Evolutionary conservation across 64 coral and sea anemone genomes (phyloP).

Genomic region (Actinia equina): DNA sequence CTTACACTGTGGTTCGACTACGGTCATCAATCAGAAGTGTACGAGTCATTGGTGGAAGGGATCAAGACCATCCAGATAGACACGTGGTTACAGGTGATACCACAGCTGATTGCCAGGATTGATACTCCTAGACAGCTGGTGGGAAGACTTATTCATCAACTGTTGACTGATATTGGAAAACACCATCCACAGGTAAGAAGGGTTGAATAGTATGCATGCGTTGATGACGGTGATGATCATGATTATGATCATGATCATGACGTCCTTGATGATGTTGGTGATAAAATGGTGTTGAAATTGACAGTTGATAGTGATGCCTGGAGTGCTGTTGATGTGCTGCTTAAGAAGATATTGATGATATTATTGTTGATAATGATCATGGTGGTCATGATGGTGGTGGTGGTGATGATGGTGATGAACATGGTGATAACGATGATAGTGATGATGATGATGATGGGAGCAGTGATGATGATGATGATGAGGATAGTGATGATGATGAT

Average conservation of each 20-base stretch:
- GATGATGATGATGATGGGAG: background rate
- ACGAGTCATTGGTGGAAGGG: slow-evolving; percentile 92
- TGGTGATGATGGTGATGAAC: too few species aligned
- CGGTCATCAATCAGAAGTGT: slow-evolving; percentile 86
- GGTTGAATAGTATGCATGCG: background rate
- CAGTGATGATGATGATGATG: background rate
- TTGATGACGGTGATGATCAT: background rate
- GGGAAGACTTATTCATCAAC: slow-evolving; percentile 87
- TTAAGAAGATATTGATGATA: too few species aligned
- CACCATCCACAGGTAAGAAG: slow-evolving; percentile 84
- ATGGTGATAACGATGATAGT: too few species aligned
- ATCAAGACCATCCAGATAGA: slow-evolving; percentile 99
- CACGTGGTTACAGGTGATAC: slow-evolving; percentile 97
- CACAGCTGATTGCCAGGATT: slow-evolving; percentile 94
- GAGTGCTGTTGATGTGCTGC: too few species aligned
- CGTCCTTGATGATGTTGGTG: background rate
- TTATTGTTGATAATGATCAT: too few species aligned
- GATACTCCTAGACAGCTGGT: slow-evolving; percentile 95
- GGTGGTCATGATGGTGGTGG: too few species aligned
- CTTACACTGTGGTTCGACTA: slow-evolving; percentile 95
- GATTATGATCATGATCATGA: background rate
- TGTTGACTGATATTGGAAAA: slow-evolving; percentile 96
- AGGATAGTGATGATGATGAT: background rate
- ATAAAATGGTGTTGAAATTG: background rate
- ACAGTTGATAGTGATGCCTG: too few species aligned